Evolutionary conservation across 2,888 invertebrate species (phyloP).

Genomic region (Pseudanteris insignis): DNA sequence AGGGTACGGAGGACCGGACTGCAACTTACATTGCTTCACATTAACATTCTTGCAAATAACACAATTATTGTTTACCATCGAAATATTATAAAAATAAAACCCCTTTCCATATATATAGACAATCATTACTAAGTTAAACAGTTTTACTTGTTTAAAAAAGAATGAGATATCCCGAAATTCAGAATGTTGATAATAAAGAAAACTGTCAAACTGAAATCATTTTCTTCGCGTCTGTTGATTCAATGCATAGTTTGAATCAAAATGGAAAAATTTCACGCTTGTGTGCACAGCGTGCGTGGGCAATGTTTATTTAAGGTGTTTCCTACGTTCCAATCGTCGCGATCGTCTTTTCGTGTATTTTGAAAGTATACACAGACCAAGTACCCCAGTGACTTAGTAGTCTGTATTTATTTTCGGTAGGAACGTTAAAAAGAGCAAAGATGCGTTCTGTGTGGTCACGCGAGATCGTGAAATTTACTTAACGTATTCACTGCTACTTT

Average conservation of each 20-base stretch:
- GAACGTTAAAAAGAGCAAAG: constrained; percentile 39
- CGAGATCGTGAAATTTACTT: constrained; percentile 52
- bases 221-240: no score
- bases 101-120: no score
- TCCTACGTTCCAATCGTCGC: constrained; percentile 20
- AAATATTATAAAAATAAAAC: no score
- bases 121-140: no score
- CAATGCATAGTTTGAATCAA: no score
- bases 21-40: constrained; percentile 41
- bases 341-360: constrained; percentile 39
- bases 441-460: constrained; percentile 45
- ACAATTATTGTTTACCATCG: no score
- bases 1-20: constrained; percentile 41
- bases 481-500: constrained; percentile 53
- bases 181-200: no score
- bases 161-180: no score
- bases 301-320: constrained; percentile 33
- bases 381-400: constrained; percentile 44
- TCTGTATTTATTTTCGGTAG: constrained; percentile 45
- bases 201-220: no score
- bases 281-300: constrained; percentile 14
- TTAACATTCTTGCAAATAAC: constrained; percentile 24
- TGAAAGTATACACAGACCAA: constrained; percentile 40
- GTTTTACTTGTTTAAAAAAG: no score
- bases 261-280: no score